Conservation (phyloP, 2,888 invertebrate genomes). For the Buathra laborator region DNA sequence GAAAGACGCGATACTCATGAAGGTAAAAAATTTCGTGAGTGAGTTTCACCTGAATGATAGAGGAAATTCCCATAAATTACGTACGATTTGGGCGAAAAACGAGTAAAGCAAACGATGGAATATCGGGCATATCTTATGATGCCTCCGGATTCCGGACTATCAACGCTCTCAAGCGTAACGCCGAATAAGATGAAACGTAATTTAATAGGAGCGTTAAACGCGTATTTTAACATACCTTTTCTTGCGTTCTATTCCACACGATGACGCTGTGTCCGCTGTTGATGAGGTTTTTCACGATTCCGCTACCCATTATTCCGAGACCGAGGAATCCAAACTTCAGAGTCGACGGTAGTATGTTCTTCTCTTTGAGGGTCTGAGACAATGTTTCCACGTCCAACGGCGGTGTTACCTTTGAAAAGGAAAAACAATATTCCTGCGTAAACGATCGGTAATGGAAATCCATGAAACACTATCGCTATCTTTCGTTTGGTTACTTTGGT, state of each 20-base stretch:
- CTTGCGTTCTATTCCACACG: conserved; percentile 96
- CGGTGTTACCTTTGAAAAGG: conserved; percentile 88
- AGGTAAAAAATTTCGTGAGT: neutral
- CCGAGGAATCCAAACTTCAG: conserved; percentile 98
- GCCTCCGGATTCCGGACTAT: neutral
- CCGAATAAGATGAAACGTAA: neutral
- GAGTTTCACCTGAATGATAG: neutral
- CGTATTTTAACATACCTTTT: conserved; percentile 90
- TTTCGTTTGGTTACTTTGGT: neutral
- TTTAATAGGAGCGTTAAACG: neutral
- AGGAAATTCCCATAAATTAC: neutral
- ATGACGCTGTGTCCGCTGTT: conserved; percentile 97
- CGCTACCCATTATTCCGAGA: conserved; percentile 97
- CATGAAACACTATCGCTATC: neutral
- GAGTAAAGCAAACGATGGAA: neutral
- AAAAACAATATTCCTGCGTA: conserved; percentile 29
- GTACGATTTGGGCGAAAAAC: neutral
- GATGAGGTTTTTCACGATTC: conserved; percentile 97
- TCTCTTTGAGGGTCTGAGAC: conserved; percentile 92
- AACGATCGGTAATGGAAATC: neutral
- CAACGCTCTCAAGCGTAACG: neutral
- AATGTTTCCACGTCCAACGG: conserved; percentile 92
- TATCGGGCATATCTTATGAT: neutral
- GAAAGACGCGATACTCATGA: neutral
- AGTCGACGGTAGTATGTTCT: conserved; percentile 94